Evolutionary conservation across 2,888 invertebrate species (phyloP).

Genomic region (Drosophila pseudotakahashii): DNA sequence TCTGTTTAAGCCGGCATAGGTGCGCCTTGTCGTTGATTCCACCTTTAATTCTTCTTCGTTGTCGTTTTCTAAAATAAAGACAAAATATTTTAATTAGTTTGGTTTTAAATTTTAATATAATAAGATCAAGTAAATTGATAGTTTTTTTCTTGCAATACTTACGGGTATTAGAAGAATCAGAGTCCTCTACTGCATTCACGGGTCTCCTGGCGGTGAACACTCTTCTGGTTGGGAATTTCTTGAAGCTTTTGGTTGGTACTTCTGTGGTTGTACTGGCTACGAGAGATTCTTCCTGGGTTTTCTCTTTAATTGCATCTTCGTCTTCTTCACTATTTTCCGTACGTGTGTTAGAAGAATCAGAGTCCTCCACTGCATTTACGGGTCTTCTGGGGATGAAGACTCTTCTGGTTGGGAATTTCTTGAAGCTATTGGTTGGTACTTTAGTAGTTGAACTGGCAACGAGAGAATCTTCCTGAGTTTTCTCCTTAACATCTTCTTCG

Average conservation of each 20-base stretch:
- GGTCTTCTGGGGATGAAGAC: conserved; percentile 1
- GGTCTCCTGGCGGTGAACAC: background rate
- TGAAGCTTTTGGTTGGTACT: background rate
- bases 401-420: background rate
- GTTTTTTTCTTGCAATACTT: background rate
- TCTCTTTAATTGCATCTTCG: background rate
- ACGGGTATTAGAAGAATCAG: background rate
- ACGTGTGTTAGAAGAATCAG: background rate
- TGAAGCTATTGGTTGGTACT: background rate
- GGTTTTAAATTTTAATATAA: background rate
- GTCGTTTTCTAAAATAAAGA: background rate
- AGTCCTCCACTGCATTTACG: background rate
- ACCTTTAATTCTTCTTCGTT: conserved; percentile 17
- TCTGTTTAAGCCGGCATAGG: conserved; percentile 44
- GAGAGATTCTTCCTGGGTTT: background rate
- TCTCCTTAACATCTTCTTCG: background rate
- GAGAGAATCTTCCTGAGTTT: background rate
- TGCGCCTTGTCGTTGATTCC: conserved; percentile 38
- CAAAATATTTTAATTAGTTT: background rate
- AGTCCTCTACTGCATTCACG: background rate
- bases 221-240: background rate
- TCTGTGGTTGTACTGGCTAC: background rate
- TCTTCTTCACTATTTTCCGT: background rate
- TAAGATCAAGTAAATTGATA: background rate
- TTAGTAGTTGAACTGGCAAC: background rate